Evolutionary conservation across 2,797 vertebrate genomes (phyloP).

Genomic region (Botia almorhae): DNA sequence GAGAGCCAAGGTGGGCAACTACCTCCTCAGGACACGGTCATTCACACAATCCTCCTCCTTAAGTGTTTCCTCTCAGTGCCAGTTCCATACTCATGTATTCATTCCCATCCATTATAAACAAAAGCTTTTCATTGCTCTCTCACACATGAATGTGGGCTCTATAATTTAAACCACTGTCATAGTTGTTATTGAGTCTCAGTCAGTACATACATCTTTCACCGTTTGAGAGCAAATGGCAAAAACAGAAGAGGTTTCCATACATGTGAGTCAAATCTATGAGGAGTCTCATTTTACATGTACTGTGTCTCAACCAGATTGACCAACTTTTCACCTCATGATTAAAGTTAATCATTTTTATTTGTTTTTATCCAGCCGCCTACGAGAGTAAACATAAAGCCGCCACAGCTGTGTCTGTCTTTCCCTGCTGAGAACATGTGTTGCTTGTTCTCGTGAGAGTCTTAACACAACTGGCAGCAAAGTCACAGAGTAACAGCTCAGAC

Average conservation of each 20-base stretch:
- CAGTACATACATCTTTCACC: too few species aligned
- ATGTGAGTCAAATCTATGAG: too few species aligned
- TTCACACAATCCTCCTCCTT: background rate
- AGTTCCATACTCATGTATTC: background rate
- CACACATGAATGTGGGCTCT: background rate
- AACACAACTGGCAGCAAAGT: conserved; percentile 66
- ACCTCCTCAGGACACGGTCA: background rate
- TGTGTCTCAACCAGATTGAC: too few species aligned
- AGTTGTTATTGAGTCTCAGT: too few species aligned
- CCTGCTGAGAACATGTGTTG: conserved; percentile 43
- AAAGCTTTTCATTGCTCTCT: background rate
- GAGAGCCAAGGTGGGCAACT: background rate
- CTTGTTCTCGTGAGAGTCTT: conserved; percentile 65
- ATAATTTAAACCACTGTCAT: background rate
- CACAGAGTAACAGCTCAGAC: conserved; percentile 57
- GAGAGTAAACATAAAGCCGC: conserved; percentile 33
- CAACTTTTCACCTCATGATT: background rate
- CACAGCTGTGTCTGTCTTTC: conserved; percentile 43
- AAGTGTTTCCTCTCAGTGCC: background rate
- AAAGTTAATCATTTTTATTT: conserved; percentile 30
- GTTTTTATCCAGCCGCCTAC: conserved; percentile 40
- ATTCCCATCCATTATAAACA: background rate
- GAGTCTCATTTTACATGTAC: too few species aligned
- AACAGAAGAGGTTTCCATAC: too few species aligned
- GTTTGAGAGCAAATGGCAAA: too few species aligned